Conservation (phyloP, 2,113 vertebrate genomes). For the Plectropomus leopardus region DNA sequence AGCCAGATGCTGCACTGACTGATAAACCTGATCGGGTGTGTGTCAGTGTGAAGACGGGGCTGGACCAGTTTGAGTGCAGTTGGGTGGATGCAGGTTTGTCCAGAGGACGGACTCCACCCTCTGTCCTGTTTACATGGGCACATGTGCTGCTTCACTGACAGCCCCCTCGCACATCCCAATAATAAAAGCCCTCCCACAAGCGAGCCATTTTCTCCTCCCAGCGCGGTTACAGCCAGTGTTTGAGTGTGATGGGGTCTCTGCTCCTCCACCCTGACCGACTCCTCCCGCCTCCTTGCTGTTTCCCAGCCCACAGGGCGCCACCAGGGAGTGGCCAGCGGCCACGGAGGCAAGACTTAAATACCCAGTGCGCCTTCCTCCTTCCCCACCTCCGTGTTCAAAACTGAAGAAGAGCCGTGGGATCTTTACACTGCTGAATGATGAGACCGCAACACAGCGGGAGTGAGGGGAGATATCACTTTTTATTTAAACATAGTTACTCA, state of each 20-base stretch:
- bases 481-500: conserved; percentile 2
- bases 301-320: conserved; percentile 70
- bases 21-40: neutral
- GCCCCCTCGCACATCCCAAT: conserved; percentile 60
- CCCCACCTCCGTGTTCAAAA: conserved; percentile 32
- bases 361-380: conserved; percentile 53
- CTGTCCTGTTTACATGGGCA: conserved; percentile 77
- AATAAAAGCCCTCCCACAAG: conserved; percentile 73
- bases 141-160: conserved; percentile 77
- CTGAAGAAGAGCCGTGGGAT: accelerated
- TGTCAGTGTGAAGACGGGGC: neutral
- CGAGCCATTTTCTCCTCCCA: conserved; percentile 71
- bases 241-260: conserved; percentile 40
- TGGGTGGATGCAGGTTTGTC: conserved; percentile 21
- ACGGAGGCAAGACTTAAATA: conserved; percentile 79
- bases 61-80: neutral
- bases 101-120: conserved; percentile 73
- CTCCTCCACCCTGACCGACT: conserved; percentile 55
- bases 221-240: conserved; percentile 55
- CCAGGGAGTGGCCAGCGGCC: conserved; percentile 80
- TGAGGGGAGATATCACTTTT: neutral
- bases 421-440: neutral
- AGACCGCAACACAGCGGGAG: neutral
- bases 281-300: conserved; percentile 69
- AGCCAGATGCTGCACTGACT: no score